phyloP scores from a whole-genome alignment of 2,888 invertebrate genomes.

The Oscheius onirici region DNA sequence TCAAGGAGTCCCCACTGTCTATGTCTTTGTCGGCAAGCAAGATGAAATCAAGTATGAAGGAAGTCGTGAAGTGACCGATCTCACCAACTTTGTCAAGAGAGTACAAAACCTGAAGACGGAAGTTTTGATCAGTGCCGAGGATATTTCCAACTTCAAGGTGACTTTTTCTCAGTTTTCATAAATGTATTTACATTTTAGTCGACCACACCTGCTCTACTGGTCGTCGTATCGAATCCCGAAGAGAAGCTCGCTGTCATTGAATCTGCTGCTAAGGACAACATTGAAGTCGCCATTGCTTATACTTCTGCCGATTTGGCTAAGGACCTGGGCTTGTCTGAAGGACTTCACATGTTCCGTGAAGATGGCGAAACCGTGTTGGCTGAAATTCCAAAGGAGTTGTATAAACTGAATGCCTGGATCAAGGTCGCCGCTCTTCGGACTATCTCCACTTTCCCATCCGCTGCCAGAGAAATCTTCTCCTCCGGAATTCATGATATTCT shows the following conservation, averaged over 20 bases:
- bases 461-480: slow-evolving; percentile 33
- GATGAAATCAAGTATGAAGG: slow-evolving; percentile 15
- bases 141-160: slow-evolving; percentile 18
- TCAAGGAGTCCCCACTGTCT: slow-evolving; percentile 30
- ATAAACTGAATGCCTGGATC: not conserved
- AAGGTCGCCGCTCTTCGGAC: slow-evolving; percentile 18
- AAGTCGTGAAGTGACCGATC: not conserved
- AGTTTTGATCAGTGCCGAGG: not conserved
- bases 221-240: not conserved
- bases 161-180: no score
- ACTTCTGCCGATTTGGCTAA: not conserved
- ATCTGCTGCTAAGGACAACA: slow-evolving; percentile 4
- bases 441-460: slow-evolving; percentile 30
- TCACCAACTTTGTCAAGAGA: slow-evolving; percentile 20
- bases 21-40: slow-evolving; percentile 5
- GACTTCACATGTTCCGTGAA: slow-evolving; percentile 17
- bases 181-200: no score
- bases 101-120: not conserved
- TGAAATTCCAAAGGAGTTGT: not conserved
- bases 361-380: not conserved
- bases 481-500: slow-evolving; percentile 32
- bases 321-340: not conserved
- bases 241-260: not conserved
- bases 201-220: not conserved
- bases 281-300: not conserved